phyloP scores from a whole-genome alignment of 35 echinoderm and acorn worm species.

The Apostichopus parvimensis region DNA sequence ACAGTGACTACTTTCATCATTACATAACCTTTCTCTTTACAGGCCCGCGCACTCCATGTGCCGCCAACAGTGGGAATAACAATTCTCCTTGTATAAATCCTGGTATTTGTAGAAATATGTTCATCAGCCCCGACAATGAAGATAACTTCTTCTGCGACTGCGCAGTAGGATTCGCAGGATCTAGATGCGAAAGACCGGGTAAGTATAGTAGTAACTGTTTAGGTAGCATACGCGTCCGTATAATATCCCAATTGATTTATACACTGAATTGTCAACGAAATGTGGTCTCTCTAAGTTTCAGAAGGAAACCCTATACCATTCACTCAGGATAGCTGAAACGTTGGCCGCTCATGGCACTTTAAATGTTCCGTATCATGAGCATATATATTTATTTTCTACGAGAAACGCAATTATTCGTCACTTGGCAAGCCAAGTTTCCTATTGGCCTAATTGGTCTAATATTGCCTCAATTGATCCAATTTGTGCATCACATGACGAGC shows the following conservation, averaged over 20 bases:
- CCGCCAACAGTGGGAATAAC: background rate
- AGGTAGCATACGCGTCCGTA: background rate
- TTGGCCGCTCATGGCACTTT: too few species aligned
- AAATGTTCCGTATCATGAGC: too few species aligned
- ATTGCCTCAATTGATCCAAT: too few species aligned
- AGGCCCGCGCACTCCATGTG: background rate
- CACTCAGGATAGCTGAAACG: too few species aligned
- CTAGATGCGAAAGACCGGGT: background rate
- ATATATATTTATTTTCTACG: too few species aligned
- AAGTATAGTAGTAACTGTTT: background rate
- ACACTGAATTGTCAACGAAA: background rate
- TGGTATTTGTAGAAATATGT: background rate
- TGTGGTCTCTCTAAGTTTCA: background rate
- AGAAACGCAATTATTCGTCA: too few species aligned
- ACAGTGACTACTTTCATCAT: too few species aligned
- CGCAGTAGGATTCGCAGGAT: background rate
- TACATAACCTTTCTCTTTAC: too few species aligned
- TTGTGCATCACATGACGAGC: too few species aligned
- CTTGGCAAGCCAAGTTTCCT: too few species aligned
- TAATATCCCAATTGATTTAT: background rate
- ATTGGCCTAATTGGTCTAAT: too few species aligned
- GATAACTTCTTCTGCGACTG: conserved; percentile 10
- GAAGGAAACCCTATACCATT: too few species aligned
- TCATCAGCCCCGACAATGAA: background rate
- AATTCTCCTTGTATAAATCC: background rate